phyloP scores from a whole-genome alignment of 2,797 vertebrate species.

The Anguilla obscura region DNA sequence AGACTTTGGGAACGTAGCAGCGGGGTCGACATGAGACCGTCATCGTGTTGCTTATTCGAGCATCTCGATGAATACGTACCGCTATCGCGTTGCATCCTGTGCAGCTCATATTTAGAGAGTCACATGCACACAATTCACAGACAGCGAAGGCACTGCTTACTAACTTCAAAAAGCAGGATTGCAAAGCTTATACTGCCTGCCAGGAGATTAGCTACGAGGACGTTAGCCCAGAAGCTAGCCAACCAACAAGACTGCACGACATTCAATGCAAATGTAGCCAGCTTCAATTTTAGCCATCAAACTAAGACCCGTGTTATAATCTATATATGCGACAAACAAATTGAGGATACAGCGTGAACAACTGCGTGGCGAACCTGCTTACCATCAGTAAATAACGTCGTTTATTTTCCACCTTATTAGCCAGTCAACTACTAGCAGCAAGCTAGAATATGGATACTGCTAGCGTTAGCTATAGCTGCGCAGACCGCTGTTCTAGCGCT shows the following conservation, averaged over 20 bases:
- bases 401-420: slow-evolving; percentile 6
- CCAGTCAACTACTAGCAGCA: slow-evolving; percentile 21
- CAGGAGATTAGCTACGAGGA: slow-evolving; percentile 2
- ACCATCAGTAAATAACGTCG: slow-evolving; percentile 7
- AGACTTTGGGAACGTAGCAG: not conserved
- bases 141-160: not conserved
- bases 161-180: not conserved
- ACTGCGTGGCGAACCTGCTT: not conserved
- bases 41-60: not conserved
- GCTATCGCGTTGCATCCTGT: not conserved
- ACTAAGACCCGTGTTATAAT: not conserved
- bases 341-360: not conserved
- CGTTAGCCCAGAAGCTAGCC: not conserved
- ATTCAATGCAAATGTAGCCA: not conserved
- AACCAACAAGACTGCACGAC: not conserved
- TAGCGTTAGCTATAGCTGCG: slow-evolving; percentile 26
- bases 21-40: not conserved
- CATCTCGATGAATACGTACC: not conserved
- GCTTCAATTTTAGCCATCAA: not conserved
- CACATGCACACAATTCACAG: not conserved
- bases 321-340: not conserved
- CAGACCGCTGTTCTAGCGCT: not conserved
- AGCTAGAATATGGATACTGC: not conserved
- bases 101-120: no score
- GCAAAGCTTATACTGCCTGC: not conserved